phyloP scores from a whole-genome alignment of 2,888 invertebrate species.

The Brenthis daphne region DNA sequence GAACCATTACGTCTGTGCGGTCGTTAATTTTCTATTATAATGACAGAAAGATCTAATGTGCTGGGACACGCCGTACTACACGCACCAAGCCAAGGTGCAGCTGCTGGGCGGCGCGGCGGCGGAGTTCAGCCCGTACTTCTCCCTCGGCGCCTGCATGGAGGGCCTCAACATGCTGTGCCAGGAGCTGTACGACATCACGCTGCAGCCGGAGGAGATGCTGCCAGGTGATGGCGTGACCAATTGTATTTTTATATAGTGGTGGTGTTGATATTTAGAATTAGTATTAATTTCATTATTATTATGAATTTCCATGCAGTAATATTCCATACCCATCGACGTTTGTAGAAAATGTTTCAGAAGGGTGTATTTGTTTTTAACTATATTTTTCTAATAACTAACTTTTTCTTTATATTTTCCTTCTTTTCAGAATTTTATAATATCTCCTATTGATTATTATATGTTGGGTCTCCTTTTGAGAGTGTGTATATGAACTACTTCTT shows the following conservation, averaged over 20 bases:
- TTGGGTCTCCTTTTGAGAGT: too few species aligned
- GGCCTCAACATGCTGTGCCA: constrained; percentile 95
- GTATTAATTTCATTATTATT: too few species aligned
- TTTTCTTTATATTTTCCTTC: too few species aligned
- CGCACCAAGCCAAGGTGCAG: constrained; percentile 87
- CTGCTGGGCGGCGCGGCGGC: constrained; percentile 86
- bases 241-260: too few species aligned
- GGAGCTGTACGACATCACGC: constrained; percentile 90
- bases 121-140: constrained; percentile 93
- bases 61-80: constrained; percentile 96
- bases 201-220: constrained; percentile 87
- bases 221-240: constrained; percentile 67
- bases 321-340: too few species aligned
- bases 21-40: neutral
- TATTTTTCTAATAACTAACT: neutral
- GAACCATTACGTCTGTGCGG: too few species aligned
- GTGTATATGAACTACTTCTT: too few species aligned
- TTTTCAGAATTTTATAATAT: too few species aligned
- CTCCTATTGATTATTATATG: too few species aligned
- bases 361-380: too few species aligned
- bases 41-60: constrained; percentile 69
- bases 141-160: constrained; percentile 97
- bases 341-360: neutral
- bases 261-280: too few species aligned
- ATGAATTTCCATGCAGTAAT: too few species aligned